A percentile compares a stretch with the other conserved stretches of the same genome.
Conservation (phyloP, 2,888 invertebrate species). For the Drosophila neotestacea region DNA sequence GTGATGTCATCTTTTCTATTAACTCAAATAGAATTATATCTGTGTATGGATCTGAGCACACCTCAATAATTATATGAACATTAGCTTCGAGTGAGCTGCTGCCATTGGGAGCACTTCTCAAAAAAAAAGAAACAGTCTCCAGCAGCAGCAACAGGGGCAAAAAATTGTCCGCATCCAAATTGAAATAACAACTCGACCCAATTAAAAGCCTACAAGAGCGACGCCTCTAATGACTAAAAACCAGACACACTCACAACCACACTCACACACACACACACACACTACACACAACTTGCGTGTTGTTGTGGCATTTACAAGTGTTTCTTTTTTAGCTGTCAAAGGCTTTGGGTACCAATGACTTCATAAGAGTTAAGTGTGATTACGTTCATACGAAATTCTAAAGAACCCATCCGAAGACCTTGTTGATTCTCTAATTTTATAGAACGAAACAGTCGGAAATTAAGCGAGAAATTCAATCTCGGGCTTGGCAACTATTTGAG, state of each 20-base stretch:
- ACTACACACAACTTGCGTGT: slow-evolving; percentile 16
- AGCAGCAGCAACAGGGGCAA: slow-evolving; percentile 27
- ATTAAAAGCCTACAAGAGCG: slow-evolving; percentile 53
- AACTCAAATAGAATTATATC: slow-evolving; percentile 2
- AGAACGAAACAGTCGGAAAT: slow-evolving; percentile 1
- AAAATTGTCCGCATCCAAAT: slow-evolving; percentile 48
- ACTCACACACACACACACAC: not conserved
- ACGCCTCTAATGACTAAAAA: slow-evolving; percentile 47
- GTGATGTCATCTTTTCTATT: slow-evolving; percentile 44
- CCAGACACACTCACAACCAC: slow-evolving; percentile 20
- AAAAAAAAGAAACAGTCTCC: slow-evolving; percentile 10
- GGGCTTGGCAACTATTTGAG: slow-evolving; percentile 6
- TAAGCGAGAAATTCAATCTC: slow-evolving; percentile 10
- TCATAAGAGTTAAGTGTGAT: slow-evolving; percentile 40
- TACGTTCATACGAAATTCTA: slow-evolving; percentile 8
- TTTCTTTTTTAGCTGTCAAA: slow-evolving; percentile 27
- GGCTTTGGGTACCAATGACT: slow-evolving; percentile 43
- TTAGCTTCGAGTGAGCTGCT: slow-evolving; percentile 36
- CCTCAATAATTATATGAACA: slow-evolving; percentile 55
- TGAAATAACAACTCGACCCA: slow-evolving; percentile 66
- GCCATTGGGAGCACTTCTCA: slow-evolving; percentile 41
- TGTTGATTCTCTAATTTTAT: slow-evolving; percentile 4
- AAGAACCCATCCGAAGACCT: slow-evolving; percentile 10
- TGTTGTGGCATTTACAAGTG: slow-evolving; percentile 52
- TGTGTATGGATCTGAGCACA: slow-evolving; percentile 35